phyloP scores from a whole-genome alignment of 2,113 vertebrate species.

The Bambusicola thoracicus region DNA sequence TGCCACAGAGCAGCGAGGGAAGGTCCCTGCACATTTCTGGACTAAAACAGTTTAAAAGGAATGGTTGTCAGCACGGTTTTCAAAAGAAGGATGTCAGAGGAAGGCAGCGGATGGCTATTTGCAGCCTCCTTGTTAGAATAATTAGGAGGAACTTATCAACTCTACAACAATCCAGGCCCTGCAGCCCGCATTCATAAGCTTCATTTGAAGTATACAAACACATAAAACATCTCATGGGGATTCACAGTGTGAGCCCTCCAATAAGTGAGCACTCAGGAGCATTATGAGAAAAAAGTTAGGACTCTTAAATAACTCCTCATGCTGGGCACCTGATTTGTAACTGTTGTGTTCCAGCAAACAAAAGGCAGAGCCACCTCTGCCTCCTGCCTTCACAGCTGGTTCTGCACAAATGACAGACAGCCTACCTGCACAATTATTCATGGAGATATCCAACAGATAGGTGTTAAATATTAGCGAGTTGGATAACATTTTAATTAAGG shows the following conservation, averaged over 20 bases:
- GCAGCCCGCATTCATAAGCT: not conserved
- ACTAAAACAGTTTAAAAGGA: not conserved
- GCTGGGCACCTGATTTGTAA: not conserved
- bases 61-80: not conserved
- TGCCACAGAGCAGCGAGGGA: not conserved
- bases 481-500: not conserved
- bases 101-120: not conserved
- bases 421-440: not conserved
- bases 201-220: not conserved
- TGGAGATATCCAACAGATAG: not conserved
- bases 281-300: not conserved
- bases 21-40: not conserved
- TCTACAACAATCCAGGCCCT: not conserved
- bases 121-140: not conserved
- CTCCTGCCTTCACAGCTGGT: not conserved
- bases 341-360: not conserved
- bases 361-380: not conserved
- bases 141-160: not conserved
- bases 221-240: not conserved
- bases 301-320: not conserved
- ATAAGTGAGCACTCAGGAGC: conserved; percentile 16
- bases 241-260: conserved; percentile 26
- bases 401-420: accelerated
- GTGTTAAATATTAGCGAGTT: not conserved
- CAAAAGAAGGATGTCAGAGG: not conserved